Conservation (phyloP, 2,113 vertebrate species). For the Nothocercus nigrocapillus region DNA sequence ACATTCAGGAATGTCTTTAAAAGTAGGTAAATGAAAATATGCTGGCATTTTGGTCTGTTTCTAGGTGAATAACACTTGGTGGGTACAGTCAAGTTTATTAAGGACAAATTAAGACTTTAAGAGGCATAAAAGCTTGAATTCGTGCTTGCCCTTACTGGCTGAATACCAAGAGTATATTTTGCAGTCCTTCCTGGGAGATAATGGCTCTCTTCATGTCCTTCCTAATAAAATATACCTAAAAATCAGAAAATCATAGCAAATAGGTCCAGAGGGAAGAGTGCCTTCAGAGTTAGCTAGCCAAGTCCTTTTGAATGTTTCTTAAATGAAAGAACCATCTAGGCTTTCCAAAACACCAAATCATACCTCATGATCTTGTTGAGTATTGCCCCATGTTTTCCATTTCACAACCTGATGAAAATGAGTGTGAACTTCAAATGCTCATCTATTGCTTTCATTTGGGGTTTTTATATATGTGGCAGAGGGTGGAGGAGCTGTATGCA, state of each 20-base stretch:
- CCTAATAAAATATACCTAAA: neutral
- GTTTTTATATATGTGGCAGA: neutral
- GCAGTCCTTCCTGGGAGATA: neutral
- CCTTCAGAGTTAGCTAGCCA: neutral
- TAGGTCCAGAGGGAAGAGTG: neutral
- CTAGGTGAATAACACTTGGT: neutral
- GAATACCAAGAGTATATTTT: neutral
- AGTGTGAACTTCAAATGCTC: neutral
- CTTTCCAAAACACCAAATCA: neutral
- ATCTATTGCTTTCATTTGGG: neutral
- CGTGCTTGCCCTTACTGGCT: neutral
- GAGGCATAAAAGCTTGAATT: neutral
- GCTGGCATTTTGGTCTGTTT: neutral
- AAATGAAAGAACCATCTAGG: neutral
- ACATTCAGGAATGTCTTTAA: neutral
- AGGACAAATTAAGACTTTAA: neutral
- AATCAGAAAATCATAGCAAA: neutral
- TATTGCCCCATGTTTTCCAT: neutral
- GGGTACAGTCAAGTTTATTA: neutral
- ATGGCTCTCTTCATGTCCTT: neutral
- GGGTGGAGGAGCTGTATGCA: neutral
- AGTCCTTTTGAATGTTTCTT: neutral
- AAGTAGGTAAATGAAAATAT: neutral
- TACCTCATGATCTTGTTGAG: neutral
- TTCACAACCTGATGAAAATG: neutral